Evolutionary conservation across 2,797 vertebrate species (phyloP).

Genomic region (Diplodus sargus): DNA sequence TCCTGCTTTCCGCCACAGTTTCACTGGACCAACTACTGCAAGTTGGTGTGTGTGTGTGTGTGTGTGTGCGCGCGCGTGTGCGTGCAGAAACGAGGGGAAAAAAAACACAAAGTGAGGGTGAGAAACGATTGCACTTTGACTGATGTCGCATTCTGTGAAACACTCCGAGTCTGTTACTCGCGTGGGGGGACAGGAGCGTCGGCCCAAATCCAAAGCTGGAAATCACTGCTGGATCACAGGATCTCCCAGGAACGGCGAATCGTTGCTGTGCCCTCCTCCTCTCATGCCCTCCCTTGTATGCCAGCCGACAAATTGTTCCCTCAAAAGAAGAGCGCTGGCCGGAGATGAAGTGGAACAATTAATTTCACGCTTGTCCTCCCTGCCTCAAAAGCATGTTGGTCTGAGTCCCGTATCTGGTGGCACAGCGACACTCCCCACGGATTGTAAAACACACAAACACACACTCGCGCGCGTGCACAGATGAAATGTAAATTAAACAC

Average conservation of each 20-base stretch:
- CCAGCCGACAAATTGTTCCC: conserved; percentile 90
- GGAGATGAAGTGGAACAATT: conserved; percentile 98
- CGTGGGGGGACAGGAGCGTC: conserved; percentile 36
- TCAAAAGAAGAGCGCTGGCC: conserved; percentile 90
- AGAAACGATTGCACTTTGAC: conserved; percentile 41
- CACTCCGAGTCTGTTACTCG: conserved; percentile 33
- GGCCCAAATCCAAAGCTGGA: conserved; percentile 55
- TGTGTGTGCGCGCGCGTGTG: conserved; percentile 14
- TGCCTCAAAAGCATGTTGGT: conserved; percentile 91
- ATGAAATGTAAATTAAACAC: conserved; percentile 44
- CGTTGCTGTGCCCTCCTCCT: conserved; percentile 59
- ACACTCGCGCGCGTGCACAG: conserved; percentile 9
- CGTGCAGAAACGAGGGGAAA: not conserved
- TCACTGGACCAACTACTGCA: conserved; percentile 27
- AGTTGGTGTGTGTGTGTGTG: conserved; percentile 14
- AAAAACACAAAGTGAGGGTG: not conserved
- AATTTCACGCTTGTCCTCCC: conserved; percentile 97
- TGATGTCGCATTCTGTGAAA: conserved; percentile 51
- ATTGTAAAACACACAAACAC: conserved; percentile 65
- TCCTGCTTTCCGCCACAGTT: conserved; percentile 51
- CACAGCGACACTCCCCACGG: conserved; percentile 78
- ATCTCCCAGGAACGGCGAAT: conserved; percentile 78
- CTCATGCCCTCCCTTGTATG: conserved; percentile 74
- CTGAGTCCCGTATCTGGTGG: conserved; percentile 91
- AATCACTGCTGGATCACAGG: conserved; percentile 67